Evolutionary conservation across 2,888 invertebrate genomes (phyloP), one percentile per base, ranked within the genome.

Genomic region (Tipula confusa): DNA sequence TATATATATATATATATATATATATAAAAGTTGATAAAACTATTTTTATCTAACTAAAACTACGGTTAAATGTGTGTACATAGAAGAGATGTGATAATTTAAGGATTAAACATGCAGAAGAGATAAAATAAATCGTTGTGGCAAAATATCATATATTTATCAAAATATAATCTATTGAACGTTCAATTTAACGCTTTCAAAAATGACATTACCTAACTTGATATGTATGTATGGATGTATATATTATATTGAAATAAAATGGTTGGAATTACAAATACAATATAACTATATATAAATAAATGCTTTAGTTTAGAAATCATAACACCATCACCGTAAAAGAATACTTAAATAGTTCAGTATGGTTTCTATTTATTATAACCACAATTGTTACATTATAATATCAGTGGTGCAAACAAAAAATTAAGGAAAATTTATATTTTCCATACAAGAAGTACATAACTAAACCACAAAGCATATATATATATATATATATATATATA

Each of bases 321-420:
- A 64, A n/a, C 5, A 43, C 13, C 43, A 43, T 43, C 43, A 15
- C n/a, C 43, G n/a, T 43, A 43, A 43, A 43, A n/a, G 13, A 43
- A 64, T 64, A n/a, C 64, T 64, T 64, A 64, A 64, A 24, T 64
- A 64, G 1, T 64, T 64, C 2, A 64, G 64, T 24, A 24, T 24
- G 64, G 24, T 64, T 64, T 64, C 24, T 24, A 64, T 64, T 64
- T 64, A 64, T 64, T 64, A 64, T 64, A 24, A 64, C 64, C 64
- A 64, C 64, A 64, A 64, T 64, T 64, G 64, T 64, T 48, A 48
- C 9, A n/a, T n/a, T n/a, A n/a, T n/a, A n/a, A n/a, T n/a, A n/a
- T n/a, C n/a, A n/a, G n/a, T 48, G 48, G 4, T 64, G 64, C 64
- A 64, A 2, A 43, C n/a, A 43, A 24, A 64, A 64, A 64, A 64